Evolutionary conservation across 2,797 vertebrate species (phyloP).

Genomic region (Phataginus tetradactyla): DNA sequence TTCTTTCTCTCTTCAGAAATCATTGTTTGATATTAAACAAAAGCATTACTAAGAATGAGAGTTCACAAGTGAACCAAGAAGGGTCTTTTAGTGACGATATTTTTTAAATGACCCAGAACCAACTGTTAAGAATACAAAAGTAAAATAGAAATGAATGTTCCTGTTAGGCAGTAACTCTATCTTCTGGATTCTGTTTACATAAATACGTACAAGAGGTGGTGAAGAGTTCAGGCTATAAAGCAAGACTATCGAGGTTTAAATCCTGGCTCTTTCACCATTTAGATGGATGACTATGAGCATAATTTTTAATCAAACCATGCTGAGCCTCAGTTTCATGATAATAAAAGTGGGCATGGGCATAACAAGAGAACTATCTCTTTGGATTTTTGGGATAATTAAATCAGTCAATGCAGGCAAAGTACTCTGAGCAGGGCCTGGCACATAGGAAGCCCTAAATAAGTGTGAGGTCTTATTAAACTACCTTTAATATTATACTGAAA

Average conservation of each 20-base stretch:
- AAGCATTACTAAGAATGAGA: neutral
- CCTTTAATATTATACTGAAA: slow-evolving; percentile 56
- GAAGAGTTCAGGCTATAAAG: neutral
- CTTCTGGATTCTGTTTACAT: slow-evolving; percentile 1
- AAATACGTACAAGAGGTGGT: neutral
- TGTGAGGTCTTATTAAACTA: slow-evolving; percentile 26
- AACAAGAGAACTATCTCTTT: slow-evolving; percentile 7
- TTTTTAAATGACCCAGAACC: slow-evolving; percentile 16
- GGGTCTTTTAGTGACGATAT: neutral
- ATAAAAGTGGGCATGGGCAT: slow-evolving; percentile 33
- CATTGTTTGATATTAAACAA: slow-evolving; percentile 39
- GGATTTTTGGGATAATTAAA: slow-evolving; percentile 1
- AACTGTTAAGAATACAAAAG: slow-evolving; percentile 51
- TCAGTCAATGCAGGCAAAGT: slow-evolving; percentile 28
- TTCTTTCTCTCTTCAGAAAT: slow-evolving; percentile 46
- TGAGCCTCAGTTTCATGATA: slow-evolving; percentile 40
- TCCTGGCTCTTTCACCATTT: neutral
- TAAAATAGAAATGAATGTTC: slow-evolving; percentile 17
- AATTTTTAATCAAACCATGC: neutral
- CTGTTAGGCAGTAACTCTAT: neutral
- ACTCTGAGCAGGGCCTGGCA: neutral
- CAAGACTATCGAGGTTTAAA: neutral
- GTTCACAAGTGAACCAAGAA: neutral
- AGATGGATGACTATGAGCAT: neutral
- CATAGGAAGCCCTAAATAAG: slow-evolving; percentile 18